A percentile compares a stretch with the other conserved stretches of the same genome.
Conservation (phyloP, 2,888 invertebrate genomes). For the Galerucella calmariensis region DNA sequence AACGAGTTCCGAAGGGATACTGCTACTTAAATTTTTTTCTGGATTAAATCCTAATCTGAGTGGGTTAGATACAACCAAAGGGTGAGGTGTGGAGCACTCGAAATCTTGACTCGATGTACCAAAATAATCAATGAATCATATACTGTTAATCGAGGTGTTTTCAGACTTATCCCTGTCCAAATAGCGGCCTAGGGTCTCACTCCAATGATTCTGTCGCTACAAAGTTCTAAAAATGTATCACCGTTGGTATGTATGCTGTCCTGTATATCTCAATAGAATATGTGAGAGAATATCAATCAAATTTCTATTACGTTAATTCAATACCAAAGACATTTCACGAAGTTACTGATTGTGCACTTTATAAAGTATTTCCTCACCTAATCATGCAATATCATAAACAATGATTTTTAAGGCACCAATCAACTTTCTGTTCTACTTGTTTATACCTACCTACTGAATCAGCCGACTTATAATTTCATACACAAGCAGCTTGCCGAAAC, state of each 20-base stretch:
- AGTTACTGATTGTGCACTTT: slow-evolving; percentile 35
- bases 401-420: slow-evolving; percentile 38
- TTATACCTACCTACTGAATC: background rate
- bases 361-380: slow-evolving; percentile 39
- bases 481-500: background rate
- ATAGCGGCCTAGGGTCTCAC: too few relatives aligned
- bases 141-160: background rate
- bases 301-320: slow-evolving; percentile 36
- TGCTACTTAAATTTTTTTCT: too few relatives aligned
- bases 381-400: slow-evolving; percentile 42
- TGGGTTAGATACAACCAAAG: too few relatives aligned
- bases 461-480: background rate
- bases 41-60: too few relatives aligned
- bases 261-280: background rate
- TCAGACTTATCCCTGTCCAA: background rate
- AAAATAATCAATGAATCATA: too few relatives aligned
- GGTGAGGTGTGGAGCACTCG: too few relatives aligned
- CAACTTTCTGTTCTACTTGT: slow-evolving; percentile 29
- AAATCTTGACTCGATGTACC: too few relatives aligned
- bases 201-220: background rate
- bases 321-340: slow-evolving; percentile 41
- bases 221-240: background rate
- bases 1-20: too few relatives aligned
- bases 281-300: slow-evolving; percentile 27
- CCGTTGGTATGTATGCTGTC: too few relatives aligned